Percentiles rank a stretch among this genome's conserved stretches.
Conservation (phyloP, 2,113 vertebrate species). For the Mungos mungo region DNA sequence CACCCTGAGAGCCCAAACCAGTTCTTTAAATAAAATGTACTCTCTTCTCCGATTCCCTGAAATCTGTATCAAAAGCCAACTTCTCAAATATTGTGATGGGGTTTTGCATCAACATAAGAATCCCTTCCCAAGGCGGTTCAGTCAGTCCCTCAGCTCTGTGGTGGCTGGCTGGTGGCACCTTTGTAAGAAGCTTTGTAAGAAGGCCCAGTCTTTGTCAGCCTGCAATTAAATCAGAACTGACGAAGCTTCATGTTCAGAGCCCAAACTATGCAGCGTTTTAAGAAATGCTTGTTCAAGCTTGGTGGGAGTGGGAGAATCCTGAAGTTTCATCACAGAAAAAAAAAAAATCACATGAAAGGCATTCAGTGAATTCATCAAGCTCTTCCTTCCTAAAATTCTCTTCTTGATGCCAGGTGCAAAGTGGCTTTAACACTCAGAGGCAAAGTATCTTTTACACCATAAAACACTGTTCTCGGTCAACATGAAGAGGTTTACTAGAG, state of each 20-base stretch:
- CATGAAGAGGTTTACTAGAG: slow-evolving; percentile 80
- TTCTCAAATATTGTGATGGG: neutral
- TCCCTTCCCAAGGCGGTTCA: neutral
- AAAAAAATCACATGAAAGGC: slow-evolving; percentile 74
- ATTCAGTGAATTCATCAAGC: slow-evolving; percentile 53
- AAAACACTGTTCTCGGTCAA: slow-evolving; percentile 80
- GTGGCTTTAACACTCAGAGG: slow-evolving; percentile 73
- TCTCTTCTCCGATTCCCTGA: neutral
- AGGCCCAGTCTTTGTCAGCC: neutral
- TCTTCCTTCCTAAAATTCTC: slow-evolving; percentile 59
- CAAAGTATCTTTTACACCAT: slow-evolving; percentile 77
- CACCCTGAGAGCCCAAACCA: neutral
- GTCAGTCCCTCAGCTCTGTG: neutral
- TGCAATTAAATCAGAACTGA: neutral
- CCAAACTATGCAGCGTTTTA: neutral
- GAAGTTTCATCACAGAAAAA: slow-evolving; percentile 57
- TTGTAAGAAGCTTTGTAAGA: neutral
- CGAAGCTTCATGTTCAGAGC: slow-evolving; percentile 40
- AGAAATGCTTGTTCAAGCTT: slow-evolving; percentile 53
- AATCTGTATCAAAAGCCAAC: neutral
- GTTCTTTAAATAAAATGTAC: neutral
- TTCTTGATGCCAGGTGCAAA: slow-evolving; percentile 79
- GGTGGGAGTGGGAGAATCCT: slow-evolving; percentile 59
- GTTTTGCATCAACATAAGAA: neutral
- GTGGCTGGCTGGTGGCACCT: neutral